A percentile compares a stretch with the other conserved stretches of the same genome.
These are phyloP conservation scores for Stratiomys singularior DNA, from an alignment of 2,888 invertebrate species.

Conservation along the genomic window DNA sequence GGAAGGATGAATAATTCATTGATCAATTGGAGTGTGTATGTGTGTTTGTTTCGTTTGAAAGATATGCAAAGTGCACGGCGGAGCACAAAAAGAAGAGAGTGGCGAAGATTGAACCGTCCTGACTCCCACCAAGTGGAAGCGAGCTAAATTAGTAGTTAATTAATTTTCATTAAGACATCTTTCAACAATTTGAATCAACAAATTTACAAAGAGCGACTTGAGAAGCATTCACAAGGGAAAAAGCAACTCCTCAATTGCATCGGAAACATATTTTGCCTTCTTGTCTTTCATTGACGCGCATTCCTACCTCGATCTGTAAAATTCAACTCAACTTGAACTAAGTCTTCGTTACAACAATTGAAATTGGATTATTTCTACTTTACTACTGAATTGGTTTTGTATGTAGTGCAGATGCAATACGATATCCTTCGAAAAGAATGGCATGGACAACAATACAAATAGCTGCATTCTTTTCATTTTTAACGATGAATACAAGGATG, in stretches of 20 bases:
- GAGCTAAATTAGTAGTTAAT: slow-evolving; percentile 16
- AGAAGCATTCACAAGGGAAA: background rate
- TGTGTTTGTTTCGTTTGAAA: background rate
- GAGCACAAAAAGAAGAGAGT: background rate
- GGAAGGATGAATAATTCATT: background rate
- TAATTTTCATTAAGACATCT: slow-evolving; percentile 11
- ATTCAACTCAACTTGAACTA: too few species aligned
- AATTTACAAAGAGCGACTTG: background rate
- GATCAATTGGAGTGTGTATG: background rate
- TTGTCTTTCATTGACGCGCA: background rate
- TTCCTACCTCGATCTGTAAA: background rate
- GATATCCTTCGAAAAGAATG: too few species aligned
- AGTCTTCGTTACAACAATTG: too few species aligned
- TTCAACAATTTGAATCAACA: background rate
- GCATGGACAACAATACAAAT: background rate
- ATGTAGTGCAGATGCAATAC: too few species aligned
- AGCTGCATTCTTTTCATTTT: background rate
- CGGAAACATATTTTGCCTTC: too few species aligned
- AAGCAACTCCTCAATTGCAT: background rate
- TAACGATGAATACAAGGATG: background rate
- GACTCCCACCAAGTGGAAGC: background rate
- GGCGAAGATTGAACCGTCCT: too few species aligned
- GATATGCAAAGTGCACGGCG: background rate
- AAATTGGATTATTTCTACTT: too few species aligned
- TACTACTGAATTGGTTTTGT: too few species aligned